Conservation (phyloP, 2,888 invertebrate species). For the Metopia argyrocephala region DNA sequence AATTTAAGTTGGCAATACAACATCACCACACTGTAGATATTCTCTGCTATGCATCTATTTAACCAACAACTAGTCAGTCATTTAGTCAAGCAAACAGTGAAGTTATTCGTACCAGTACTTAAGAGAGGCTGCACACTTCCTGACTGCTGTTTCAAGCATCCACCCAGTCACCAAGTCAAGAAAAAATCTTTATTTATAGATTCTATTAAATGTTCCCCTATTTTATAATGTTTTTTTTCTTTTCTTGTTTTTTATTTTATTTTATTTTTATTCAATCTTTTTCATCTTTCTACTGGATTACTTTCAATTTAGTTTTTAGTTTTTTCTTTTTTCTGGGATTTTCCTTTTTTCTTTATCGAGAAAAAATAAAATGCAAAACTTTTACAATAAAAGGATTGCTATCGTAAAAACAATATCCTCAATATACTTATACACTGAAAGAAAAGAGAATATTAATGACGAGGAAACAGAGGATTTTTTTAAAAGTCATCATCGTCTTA, state of each 20-base stretch:
- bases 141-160: background rate
- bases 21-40: constrained; percentile 20
- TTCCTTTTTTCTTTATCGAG: constrained; percentile 30
- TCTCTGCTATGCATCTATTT: constrained; percentile 19
- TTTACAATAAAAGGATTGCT: constrained; percentile 48
- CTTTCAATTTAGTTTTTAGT: background rate
- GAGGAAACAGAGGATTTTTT: too few relatives aligned
- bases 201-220: constrained; percentile 61
- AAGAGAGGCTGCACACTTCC: constrained; percentile 13
- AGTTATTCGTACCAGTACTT: constrained; percentile 12
- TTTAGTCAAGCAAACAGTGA: constrained; percentile 17
- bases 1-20: constrained; percentile 58
- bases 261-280: constrained; percentile 18
- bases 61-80: background rate
- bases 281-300: constrained; percentile 43
- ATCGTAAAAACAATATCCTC: constrained; percentile 38
- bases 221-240: constrained; percentile 49
- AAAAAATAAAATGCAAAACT: constrained; percentile 35
- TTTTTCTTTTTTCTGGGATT: background rate
- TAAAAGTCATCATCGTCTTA: too few relatives aligned
- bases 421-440: constrained; percentile 1
- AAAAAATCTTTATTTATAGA: constrained; percentile 57
- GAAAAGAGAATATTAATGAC: too few relatives aligned
- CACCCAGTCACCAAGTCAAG: constrained; percentile 34
- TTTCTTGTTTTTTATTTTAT: constrained; percentile 46